phyloP scores from a whole-genome alignment of 2,888 invertebrate genomes.

The Cephus nigrinus region DNA sequence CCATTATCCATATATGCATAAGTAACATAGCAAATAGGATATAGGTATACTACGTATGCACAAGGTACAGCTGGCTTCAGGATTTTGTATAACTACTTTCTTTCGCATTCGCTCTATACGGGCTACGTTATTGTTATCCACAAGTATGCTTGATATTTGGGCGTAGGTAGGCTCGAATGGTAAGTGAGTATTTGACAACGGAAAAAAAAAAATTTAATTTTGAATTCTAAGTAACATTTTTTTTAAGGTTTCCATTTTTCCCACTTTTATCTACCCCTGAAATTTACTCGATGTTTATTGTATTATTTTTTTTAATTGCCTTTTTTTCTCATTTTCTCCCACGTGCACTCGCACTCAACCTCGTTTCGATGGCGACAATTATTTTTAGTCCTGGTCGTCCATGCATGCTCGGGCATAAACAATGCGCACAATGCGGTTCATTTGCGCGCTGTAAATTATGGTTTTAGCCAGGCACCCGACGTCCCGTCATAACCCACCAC shows the following conservation, averaged over 20 bases:
- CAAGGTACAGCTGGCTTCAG: background rate
- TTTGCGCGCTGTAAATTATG: slow-evolving; percentile 11
- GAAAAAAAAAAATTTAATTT: too few relatives aligned
- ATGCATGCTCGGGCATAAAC: slow-evolving; percentile 13
- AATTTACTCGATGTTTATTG: background rate
- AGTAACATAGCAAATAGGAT: too few relatives aligned
- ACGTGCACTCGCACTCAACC: background rate
- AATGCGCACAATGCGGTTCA: slow-evolving; percentile 16
- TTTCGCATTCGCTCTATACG: slow-evolving; percentile 3
- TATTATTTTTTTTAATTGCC: background rate
- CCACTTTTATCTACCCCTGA: slow-evolving; percentile 6
- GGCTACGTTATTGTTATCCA: too few relatives aligned
- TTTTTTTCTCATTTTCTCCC: background rate
- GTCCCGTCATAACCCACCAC: slow-evolving; percentile 3
- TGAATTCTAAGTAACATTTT: too few relatives aligned
- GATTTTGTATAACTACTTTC: background rate
- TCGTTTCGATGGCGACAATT: background rate
- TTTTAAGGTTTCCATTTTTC: too few relatives aligned
- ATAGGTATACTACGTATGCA: too few relatives aligned
- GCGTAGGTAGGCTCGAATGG: too few relatives aligned
- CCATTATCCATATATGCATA: slow-evolving; percentile 9
- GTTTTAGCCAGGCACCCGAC: slow-evolving; percentile 7
- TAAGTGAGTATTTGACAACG: too few relatives aligned
- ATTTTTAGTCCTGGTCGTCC: slow-evolving; percentile 1
- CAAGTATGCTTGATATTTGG: too few relatives aligned